Conservation (phyloP, 2,113 vertebrate species). For the Tychaedon coryphoeus region DNA sequence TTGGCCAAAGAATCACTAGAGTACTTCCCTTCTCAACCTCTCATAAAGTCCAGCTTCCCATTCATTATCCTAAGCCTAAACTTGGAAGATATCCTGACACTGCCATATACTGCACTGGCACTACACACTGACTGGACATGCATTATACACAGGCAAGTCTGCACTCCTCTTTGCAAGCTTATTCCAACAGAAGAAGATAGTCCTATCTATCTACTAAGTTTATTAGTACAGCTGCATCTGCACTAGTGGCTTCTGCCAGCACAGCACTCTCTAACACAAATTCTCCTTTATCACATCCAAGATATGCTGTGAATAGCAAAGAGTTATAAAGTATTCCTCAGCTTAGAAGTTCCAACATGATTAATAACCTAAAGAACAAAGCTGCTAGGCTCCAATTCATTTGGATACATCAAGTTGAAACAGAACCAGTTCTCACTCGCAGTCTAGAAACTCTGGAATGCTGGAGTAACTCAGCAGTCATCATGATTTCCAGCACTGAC, state of each 20-base stretch:
- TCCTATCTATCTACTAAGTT: not conserved
- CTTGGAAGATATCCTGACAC: not conserved
- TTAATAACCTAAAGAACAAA: not conserved
- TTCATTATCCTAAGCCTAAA: not conserved
- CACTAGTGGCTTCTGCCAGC: not conserved
- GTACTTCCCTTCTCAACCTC: not conserved
- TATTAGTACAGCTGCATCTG: not conserved
- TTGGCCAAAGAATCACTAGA: not conserved
- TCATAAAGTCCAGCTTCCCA: not conserved
- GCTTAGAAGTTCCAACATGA: rapidly evolving
- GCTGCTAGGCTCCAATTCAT: rapidly evolving
- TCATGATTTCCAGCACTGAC: not conserved
- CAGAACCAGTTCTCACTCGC: not conserved
- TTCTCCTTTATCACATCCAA: not conserved
- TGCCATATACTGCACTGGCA: not conserved
- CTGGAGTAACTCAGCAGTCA: not conserved
- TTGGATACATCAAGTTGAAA: not conserved
- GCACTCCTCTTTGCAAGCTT: not conserved
- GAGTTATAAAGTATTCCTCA: not conserved
- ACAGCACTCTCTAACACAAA: not conserved
- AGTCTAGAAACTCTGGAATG: not conserved
- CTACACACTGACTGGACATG: not conserved
- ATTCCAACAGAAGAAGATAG: not conserved
- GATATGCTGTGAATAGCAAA: not conserved
- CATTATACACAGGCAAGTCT: not conserved